Evolutionary conservation across 2,113 vertebrate species (phyloP).

Genomic region (Podarcis muralis): DNA sequence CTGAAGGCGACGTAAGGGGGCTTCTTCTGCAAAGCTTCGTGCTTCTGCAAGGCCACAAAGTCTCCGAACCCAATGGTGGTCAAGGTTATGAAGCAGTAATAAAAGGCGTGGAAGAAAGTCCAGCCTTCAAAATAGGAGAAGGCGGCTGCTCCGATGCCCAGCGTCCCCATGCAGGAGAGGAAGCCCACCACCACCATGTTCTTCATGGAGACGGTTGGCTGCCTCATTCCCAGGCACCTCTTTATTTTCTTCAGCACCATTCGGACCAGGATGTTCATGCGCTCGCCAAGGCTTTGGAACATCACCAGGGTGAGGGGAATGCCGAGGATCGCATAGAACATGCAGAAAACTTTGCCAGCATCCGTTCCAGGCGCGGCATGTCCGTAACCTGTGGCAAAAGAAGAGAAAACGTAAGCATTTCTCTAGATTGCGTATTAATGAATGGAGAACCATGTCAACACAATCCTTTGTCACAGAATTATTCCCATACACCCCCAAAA

Average conservation of each 20-base stretch:
- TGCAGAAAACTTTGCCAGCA: slow-evolving; percentile 95
- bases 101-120: slow-evolving; percentile 98
- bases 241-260: slow-evolving; percentile 89
- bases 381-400: slow-evolving; percentile 84
- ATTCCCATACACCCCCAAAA: too few relatives aligned
- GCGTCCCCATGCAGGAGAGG: slow-evolving; percentile 89
- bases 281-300: slow-evolving; percentile 97
- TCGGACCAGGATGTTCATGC: slow-evolving; percentile 92
- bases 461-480: too few relatives aligned
- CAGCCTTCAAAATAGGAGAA: slow-evolving; percentile 96
- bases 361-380: slow-evolving; percentile 94
- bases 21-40: slow-evolving; percentile 93
- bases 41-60: slow-evolving; percentile 96
- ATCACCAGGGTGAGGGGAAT: slow-evolving; percentile 96
- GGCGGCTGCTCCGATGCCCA: slow-evolving; percentile 89
- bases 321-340: slow-evolving; percentile 96
- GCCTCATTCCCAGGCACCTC: slow-evolving; percentile 85
- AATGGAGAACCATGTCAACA: neutral
- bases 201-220: slow-evolving; percentile 90
- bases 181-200: slow-evolving; percentile 96
- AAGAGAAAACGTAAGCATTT: neutral
- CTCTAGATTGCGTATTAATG: neutral
- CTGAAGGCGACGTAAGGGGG: slow-evolving; percentile 94
- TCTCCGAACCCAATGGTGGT: slow-evolving; percentile 98
- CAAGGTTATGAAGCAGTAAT: slow-evolving; percentile 98